Conservation (phyloP, 2,888 invertebrate genomes). For the Pollenia amentaria region DNA sequence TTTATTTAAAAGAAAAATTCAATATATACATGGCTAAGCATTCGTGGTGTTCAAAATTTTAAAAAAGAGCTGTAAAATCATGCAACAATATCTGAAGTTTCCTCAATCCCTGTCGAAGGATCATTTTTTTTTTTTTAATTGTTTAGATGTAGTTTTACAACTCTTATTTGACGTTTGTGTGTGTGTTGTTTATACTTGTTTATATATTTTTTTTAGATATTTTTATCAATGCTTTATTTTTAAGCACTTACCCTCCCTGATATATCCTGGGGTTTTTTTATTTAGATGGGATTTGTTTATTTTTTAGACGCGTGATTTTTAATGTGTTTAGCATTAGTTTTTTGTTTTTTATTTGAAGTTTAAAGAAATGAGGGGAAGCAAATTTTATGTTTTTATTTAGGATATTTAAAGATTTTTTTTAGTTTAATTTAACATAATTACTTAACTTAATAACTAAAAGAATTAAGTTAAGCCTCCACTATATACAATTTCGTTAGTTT, state of each 20-base stretch:
- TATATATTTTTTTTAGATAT: slow-evolving; percentile 27
- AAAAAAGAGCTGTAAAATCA: slow-evolving; percentile 23
- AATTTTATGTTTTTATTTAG: slow-evolving; percentile 60
- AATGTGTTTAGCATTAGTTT: slow-evolving; percentile 76
- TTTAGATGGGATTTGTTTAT: slow-evolving; percentile 58
- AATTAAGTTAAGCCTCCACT: slow-evolving; percentile 35
- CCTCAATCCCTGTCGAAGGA: background rate
- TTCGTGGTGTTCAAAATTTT: slow-evolving; percentile 28
- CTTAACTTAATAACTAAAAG: background rate
- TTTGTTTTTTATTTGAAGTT: slow-evolving; percentile 73
- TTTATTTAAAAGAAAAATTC: too few relatives aligned
- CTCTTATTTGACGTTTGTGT: background rate
- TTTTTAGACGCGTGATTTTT: slow-evolving; percentile 63
- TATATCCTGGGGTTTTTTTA: slow-evolving; percentile 81
- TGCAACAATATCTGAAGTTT: background rate
- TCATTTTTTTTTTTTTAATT: slow-evolving; percentile 5
- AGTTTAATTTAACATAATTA: slow-evolving; percentile 15
- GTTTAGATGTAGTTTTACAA: slow-evolving; percentile 7
- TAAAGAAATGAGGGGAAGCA: slow-evolving; percentile 70
- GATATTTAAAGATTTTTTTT: slow-evolving; percentile 68
- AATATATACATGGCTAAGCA: background rate
- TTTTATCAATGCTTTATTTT: slow-evolving; percentile 41
- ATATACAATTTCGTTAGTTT: background rate
- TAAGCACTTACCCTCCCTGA: slow-evolving; percentile 85
- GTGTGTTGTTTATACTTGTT: slow-evolving; percentile 9